Conservation (phyloP, 2,888 invertebrate genomes). For the Dasypogon diadema region DNA sequence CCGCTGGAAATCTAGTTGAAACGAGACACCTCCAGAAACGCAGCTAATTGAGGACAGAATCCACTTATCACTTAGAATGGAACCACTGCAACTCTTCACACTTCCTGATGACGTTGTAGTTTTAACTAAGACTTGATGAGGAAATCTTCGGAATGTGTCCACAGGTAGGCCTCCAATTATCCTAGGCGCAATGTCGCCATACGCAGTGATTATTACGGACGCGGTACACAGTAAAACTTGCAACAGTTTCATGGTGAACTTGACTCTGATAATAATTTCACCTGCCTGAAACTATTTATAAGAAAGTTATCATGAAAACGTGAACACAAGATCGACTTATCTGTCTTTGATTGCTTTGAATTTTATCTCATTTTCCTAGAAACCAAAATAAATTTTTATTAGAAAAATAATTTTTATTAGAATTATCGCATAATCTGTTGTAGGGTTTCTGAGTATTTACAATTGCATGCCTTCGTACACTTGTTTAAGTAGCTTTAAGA, state of each 20-base stretch:
- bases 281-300: background rate
- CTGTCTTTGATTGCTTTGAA: background rate
- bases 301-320: background rate
- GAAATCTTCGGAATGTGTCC: slow-evolving; percentile 35
- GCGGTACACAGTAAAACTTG: background rate
- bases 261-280: background rate
- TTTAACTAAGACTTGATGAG: slow-evolving; percentile 24
- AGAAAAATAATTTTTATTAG: too few species aligned
- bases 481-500: too few species aligned
- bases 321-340: background rate
- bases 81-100: slow-evolving; percentile 55
- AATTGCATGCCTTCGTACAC: too few species aligned
- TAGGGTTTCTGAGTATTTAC: too few species aligned
- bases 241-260: background rate
- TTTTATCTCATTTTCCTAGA: background rate
- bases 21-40: slow-evolving; percentile 16
- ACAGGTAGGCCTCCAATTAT: slow-evolving; percentile 10
- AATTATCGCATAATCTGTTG: too few species aligned
- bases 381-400: background rate
- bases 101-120: slow-evolving; percentile 22
- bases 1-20: slow-evolving; percentile 55
- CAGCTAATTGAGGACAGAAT: slow-evolving; percentile 55
- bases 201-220: background rate
- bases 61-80: slow-evolving; percentile 54
- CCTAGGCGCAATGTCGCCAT: background rate